phyloP scores from a whole-genome alignment of 2,888 invertebrate genomes.

The Chymomyza caudatula region DNA sequence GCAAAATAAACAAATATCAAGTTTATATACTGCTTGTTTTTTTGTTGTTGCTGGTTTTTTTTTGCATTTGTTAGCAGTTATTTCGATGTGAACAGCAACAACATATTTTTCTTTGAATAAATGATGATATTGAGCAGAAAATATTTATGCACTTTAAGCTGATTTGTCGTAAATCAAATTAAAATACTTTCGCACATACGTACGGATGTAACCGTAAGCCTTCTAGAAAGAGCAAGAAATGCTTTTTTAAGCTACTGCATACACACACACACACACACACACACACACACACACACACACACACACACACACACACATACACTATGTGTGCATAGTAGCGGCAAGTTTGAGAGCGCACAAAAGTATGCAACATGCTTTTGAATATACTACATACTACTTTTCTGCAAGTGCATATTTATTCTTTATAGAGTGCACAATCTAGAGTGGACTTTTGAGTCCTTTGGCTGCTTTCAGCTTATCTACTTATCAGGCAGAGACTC shows the following conservation, averaged over 20 bases:
- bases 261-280: conserved; percentile 10
- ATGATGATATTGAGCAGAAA: conserved; percentile 47
- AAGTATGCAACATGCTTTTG: no score
- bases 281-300: conserved; percentile 1
- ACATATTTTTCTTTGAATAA: conserved; percentile 42
- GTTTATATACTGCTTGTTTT: no score
- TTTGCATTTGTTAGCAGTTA: no score
- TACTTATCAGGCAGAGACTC: not conserved
- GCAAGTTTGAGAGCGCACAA: no score
- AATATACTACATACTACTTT: no score
- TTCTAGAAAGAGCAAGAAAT: not conserved
- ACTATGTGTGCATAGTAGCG: not conserved
- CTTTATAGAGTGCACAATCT: no score
- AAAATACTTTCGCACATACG: conserved; percentile 14
- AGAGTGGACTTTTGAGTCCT: not conserved
- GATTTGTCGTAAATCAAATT: conserved; percentile 22
- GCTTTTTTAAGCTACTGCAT: conserved; percentile 28
- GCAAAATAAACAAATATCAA: no score
- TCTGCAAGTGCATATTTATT: no score
- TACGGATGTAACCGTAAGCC: no score
- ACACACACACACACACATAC: not conserved
- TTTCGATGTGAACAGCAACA: no score
- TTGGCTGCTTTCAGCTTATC: not conserved
- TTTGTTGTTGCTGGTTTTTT: conserved; percentile 12
- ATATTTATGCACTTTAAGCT: conserved; percentile 38